Conservation (phyloP, 2,113 vertebrate genomes). For the Miniopterus natalensis region DNA sequence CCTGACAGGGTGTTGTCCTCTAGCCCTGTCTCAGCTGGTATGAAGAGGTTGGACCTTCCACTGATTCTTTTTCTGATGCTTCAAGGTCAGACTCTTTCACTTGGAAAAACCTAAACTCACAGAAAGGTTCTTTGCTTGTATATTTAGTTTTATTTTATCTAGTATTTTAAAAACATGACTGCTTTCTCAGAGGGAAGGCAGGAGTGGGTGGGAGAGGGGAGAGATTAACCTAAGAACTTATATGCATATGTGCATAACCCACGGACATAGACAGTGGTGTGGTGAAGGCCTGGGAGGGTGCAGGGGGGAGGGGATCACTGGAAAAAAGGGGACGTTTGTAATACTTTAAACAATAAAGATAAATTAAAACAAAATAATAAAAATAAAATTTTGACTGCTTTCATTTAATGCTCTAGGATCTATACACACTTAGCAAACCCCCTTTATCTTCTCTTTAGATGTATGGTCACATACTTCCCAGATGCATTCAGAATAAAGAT, state of each 20-base stretch:
- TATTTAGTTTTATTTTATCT: constrained; percentile 28
- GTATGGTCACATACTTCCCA: neutral
- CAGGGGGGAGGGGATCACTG: too few relatives aligned
- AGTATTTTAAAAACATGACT: constrained; percentile 6
- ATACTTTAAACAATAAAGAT: too few relatives aligned
- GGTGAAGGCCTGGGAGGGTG: too few relatives aligned
- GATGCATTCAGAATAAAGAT: constrained; percentile 19
- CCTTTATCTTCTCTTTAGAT: neutral
- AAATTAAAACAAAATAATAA: too few relatives aligned
- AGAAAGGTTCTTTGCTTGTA: constrained; percentile 25
- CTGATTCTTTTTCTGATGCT: neutral
- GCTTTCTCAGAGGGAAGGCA: neutral
- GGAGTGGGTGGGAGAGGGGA: too few relatives aligned
- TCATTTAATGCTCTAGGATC: constrained; percentile 19
- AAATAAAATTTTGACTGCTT: neutral
- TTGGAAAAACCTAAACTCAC: constrained; percentile 16
- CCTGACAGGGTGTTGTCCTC: neutral
- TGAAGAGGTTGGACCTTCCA: neutral
- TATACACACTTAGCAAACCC: neutral
- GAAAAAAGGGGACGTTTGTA: too few relatives aligned
- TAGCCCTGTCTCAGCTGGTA: neutral
- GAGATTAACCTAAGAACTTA: too few relatives aligned
- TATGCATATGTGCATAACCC: too few relatives aligned
- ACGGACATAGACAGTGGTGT: too few relatives aligned
- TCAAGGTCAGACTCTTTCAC: constrained; percentile 21